phyloP scores from a whole-genome alignment of 2,888 invertebrate genomes.

The Yponomeuta malinellus region DNA sequence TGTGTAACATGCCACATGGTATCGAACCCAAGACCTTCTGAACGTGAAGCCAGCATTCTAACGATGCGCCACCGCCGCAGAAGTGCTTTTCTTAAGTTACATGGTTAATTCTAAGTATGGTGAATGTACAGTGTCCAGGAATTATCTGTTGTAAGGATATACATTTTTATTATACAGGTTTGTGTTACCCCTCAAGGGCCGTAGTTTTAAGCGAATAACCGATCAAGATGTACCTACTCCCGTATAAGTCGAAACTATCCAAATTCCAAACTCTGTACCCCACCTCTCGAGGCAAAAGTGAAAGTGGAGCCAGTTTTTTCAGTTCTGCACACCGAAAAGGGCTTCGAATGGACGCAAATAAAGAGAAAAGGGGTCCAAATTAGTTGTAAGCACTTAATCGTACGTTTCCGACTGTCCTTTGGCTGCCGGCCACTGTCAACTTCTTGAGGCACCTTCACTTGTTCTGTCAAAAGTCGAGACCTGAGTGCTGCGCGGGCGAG shows the following conservation, averaged over 20 bases:
- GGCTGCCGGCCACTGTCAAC: conserved; percentile 27
- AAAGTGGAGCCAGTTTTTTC: background rate
- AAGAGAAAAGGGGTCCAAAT: background rate
- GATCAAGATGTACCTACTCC: too few species aligned
- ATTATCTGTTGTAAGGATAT: too few species aligned
- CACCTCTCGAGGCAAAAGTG: conserved; percentile 27
- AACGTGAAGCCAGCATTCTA: too few species aligned
- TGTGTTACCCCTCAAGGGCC: too few species aligned
- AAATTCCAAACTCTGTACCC: background rate
- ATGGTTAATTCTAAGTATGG: too few species aligned
- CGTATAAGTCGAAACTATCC: background rate
- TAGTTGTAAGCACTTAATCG: background rate
- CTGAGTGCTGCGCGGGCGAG: background rate
- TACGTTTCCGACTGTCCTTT: background rate
- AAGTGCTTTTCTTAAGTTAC: too few species aligned
- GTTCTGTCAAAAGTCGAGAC: conserved; percentile 27
- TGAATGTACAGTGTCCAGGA: too few species aligned
- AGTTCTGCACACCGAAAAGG: background rate
- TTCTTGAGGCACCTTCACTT: conserved; percentile 52
- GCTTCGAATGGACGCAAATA: background rate
- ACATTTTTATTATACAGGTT: too few species aligned
- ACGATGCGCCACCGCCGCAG: too few species aligned
- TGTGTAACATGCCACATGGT: too few species aligned
- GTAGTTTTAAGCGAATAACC: too few species aligned
- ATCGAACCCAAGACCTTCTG: too few species aligned